Evolutionary conservation across 1,140 invertebrate genomes (phyloP), one percentile per base, ranked within the genome.

Genomic region (Meloidogyne chitwoodi): DNA sequence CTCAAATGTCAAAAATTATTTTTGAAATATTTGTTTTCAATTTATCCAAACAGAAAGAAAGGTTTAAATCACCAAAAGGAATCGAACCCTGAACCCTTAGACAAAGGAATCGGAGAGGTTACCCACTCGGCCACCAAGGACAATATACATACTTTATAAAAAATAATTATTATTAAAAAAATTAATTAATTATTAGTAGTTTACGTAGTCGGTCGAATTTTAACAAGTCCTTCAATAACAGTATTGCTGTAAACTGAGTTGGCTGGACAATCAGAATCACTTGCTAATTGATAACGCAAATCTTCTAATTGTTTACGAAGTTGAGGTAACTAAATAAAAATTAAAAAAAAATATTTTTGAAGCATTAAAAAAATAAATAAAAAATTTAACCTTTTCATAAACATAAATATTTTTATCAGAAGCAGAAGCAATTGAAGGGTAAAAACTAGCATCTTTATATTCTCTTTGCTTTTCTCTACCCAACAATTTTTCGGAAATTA

Each of bases 231-330:
- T 26, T 77, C 76, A 19, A 77, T 76, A 8, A 77, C 76, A 12
- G 76, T 77, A 67, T 77, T 77, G 66, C 76, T 77, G 19, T 62
- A 77, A 5, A 77, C 48, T 0, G 76, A 41, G 24, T 77, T 77
- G 19, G 75, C 76, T 6, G 76, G 61, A 48, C 64, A 68, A 16
- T 77, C 75, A 26, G 38, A 77, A 56, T 77, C 69, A n/a, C 12
- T 12, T 5, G 76, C 63, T 0, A 77, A n/a, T 14, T 77, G 74
- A 68, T 77, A 77, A 48, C 76, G 75, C 19, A 77, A 65, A 26
- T 77, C 63, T 31, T 65, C 64, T 1, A 77, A 16, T 22, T 34
- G 63, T 61, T 75, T 76, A 10, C 76, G 61, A 48, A 77, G 26
- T 48, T 41, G n/a, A 16, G 76, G 76, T 22, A 77, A 61, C 76